phyloP scores from a whole-genome alignment of 2,797 vertebrate genomes.

The Sandelia bainsii region DNA sequence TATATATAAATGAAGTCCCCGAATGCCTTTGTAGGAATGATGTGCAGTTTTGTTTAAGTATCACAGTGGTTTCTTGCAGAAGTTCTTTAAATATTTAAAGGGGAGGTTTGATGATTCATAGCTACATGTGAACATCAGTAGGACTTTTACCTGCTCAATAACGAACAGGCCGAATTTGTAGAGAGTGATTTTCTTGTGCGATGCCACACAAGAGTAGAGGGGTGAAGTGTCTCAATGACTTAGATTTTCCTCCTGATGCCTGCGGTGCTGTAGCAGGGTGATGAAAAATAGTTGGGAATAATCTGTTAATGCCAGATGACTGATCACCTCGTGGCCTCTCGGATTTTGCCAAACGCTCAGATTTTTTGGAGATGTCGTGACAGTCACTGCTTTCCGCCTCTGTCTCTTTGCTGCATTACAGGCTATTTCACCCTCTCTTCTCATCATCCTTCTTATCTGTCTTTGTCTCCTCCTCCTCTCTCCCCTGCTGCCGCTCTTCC shows the following conservation, averaged over 20 bases:
- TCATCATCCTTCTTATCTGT: conserved; percentile 25
- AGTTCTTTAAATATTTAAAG: conserved; percentile 45
- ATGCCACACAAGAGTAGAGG: background rate
- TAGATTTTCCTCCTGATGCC: conserved; percentile 13
- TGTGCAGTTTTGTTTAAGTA: conserved; percentile 17
- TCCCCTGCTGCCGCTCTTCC: conserved; percentile 17
- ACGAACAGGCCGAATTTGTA: conserved; percentile 23
- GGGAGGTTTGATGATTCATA: conserved; percentile 24
- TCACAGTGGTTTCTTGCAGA: background rate
- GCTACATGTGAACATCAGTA: conserved; percentile 10
- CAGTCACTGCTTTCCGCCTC: background rate
- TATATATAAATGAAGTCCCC: no score
- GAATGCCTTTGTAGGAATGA: conserved; percentile 8
- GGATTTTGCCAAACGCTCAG: background rate
- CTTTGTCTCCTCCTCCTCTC: conserved; percentile 22
- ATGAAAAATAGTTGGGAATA: background rate
- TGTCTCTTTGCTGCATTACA: background rate
- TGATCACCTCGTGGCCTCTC: conserved; percentile 12
- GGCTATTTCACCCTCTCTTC: background rate
- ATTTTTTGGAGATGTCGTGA: background rate
- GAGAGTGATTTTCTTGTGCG: conserved; percentile 11
- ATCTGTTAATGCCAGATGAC: conserved; percentile 7
- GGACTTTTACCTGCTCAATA: conserved; percentile 10
- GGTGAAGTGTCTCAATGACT: conserved; percentile 8
- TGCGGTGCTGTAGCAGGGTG: background rate